Evolutionary conservation across 2,888 invertebrate genomes (phyloP).

Genomic region (Epinotia nisella): DNA sequence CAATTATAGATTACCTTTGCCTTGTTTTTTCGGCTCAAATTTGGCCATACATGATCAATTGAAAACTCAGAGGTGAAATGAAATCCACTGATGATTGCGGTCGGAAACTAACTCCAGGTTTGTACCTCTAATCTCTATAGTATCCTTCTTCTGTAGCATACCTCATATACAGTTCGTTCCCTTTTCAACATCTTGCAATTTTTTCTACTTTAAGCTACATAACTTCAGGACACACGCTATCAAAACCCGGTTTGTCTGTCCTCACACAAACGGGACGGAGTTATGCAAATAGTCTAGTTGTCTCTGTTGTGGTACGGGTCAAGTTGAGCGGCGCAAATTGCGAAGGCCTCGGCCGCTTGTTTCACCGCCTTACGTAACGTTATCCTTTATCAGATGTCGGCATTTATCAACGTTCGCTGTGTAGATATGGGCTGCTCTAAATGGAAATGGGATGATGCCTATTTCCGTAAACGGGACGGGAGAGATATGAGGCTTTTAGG

Average conservation of each 20-base stretch:
- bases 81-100: too few species aligned
- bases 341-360: constrained; percentile 23
- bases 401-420: constrained; percentile 1
- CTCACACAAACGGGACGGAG: constrained; percentile 5
- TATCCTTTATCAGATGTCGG: constrained; percentile 15
- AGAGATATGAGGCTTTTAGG: background rate
- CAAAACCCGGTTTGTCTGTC: constrained; percentile 5
- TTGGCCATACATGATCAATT: too few species aligned
- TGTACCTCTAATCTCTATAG: background rate
- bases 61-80: too few species aligned
- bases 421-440: background rate
- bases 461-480: background rate
- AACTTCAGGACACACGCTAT: background rate
- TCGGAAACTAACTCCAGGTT: background rate
- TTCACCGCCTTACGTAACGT: constrained; percentile 20
- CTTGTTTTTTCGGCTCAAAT: too few species aligned
- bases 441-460: background rate
- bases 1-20: too few species aligned
- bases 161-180: background rate
- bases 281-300: constrained; percentile 29
- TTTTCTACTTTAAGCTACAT: background rate
- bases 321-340: constrained; percentile 28
- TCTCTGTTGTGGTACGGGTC: constrained; percentile 14
- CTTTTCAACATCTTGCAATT: background rate
- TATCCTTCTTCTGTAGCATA: background rate